Percentiles rank a stretch among this genome's conserved stretches.
phyloP scores from a whole-genome alignment of 2,888 invertebrate species.

The Drosophila meridionalis region DNA sequence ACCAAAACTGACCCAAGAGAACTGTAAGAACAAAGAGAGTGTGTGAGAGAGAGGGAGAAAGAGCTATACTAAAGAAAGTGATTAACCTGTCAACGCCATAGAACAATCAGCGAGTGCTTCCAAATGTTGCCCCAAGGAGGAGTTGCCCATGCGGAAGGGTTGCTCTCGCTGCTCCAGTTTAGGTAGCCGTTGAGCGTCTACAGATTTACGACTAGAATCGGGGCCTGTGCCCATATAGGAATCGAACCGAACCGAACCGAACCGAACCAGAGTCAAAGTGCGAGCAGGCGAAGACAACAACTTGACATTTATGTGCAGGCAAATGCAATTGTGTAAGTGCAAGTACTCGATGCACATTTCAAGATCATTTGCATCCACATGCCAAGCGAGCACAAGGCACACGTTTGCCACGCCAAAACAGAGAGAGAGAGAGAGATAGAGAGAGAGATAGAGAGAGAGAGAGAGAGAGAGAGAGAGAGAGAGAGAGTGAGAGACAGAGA shows the following conservation, averaged over 20 bases:
- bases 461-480: background rate
- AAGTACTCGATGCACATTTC: conserved; percentile 55
- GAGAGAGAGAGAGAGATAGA: background rate
- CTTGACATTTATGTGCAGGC: conserved; percentile 78
- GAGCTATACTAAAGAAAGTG: conserved; percentile 29
- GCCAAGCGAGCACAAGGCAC: conserved; percentile 20
- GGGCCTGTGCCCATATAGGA: conserved; percentile 13
- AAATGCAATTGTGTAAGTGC: conserved; percentile 59
- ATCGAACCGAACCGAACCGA: conserved; percentile 9
- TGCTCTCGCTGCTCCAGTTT: conserved; percentile 43
- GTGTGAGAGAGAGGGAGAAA: background rate
- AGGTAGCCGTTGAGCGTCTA: conserved; percentile 51
- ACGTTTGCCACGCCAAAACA: conserved; percentile 13
- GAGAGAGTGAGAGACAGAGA: background rate
- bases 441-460: background rate
- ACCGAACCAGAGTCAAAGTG: conserved; percentile 40
- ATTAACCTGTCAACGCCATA: conserved; percentile 80
- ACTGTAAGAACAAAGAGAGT: conserved; percentile 16
- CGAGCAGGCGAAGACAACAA: conserved; percentile 73
- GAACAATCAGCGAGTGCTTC: conserved; percentile 65
- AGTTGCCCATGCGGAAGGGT: conserved; percentile 26
- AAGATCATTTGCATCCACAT: conserved; percentile 72
- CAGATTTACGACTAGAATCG: conserved; percentile 70
- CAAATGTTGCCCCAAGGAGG: conserved; percentile 50
- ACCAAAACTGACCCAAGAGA: conserved; percentile 66